Conservation (phyloP, 2,888 invertebrate genomes). For the Argyresthia goedartella region DNA sequence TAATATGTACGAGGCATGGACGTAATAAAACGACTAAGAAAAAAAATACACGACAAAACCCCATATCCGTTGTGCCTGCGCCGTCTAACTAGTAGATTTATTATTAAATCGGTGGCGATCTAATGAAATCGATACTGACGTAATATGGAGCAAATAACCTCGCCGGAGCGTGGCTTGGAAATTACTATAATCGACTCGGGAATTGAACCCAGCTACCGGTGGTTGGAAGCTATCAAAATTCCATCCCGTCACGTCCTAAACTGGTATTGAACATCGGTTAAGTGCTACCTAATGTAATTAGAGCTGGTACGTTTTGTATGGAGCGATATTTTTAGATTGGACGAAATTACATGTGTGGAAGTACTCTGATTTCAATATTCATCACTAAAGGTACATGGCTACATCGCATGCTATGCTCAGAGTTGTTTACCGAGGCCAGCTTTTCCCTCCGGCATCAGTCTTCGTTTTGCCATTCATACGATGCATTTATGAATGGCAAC, state of each 20-base stretch:
- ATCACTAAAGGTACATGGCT: too few species aligned
- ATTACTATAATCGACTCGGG: slow-evolving; percentile 49
- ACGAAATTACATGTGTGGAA: too few species aligned
- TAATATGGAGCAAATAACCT: slow-evolving; percentile 45
- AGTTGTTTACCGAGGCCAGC: too few species aligned
- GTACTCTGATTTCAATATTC: too few species aligned
- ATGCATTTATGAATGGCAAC: too few species aligned
- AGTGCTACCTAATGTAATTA: slow-evolving; percentile 4
- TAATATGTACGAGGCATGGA: slow-evolving; percentile 2
- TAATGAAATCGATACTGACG: slow-evolving; percentile 61
- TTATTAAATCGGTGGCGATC: slow-evolving; percentile 45
- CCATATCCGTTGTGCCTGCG: slow-evolving; percentile 33
- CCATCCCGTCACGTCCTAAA: slow-evolving; percentile 12
- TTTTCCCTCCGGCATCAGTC: too few species aligned
- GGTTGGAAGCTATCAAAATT: slow-evolving; percentile 19
- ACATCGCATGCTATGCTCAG: too few species aligned
- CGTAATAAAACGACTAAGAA: slow-evolving; percentile 1
- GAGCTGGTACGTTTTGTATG: background rate
- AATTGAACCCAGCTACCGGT: slow-evolving; percentile 15
- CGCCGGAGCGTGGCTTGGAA: slow-evolving; percentile 28
- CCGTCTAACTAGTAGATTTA: slow-evolving; percentile 18
- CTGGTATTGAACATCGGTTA: slow-evolving; percentile 1
- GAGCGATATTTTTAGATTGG: too few species aligned
- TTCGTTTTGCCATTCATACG: too few species aligned
- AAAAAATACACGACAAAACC: slow-evolving; percentile 33